Evolutionary conservation across 2,888 invertebrate species (phyloP), one percentile per base, ranked within the genome.

Genomic region (Apodemia zela): DNA sequence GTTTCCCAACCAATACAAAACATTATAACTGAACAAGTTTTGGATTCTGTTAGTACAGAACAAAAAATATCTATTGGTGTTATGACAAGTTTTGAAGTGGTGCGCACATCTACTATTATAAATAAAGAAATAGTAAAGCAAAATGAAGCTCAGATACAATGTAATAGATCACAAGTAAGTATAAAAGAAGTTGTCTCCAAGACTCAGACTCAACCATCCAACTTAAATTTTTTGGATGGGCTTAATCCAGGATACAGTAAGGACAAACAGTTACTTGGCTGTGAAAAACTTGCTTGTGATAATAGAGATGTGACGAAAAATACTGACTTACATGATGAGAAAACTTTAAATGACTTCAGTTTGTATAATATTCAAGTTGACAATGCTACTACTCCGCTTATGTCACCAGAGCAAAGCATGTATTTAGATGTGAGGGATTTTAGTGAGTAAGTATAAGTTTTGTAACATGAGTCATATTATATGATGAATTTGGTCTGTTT

Each of bases 51-150:
- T 72, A 78, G 72, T 79, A 80, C 84, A 66, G 84, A 80, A 67
- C 81, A 79, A 65, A 94, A 93, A 81, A 93, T 95, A 73, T 95
- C 95, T 0, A 94, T 95, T 63, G 95, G 95, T 65, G 93, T 95
- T 2, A 95, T 95, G 94, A 95, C 95, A 1, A 95, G 95, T 79
- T 94, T 95, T 79, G 95, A 95, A 84, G 93, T 95, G 75, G 86
- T 91, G 0, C 74, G 85, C 59, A 92, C 90, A 33, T 90, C 92
- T 15, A 92, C 89, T 35, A 79, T 90, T 15, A 86, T 89, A 6
- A 91, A 91, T 66, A 87, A 88, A 71, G 89, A 89, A 66, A 71
- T 84, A 49, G 68, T 86, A 3, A 85, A 81, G 68, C 78, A 85
- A 69, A 72, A 80, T 82, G 35, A 89, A 79, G 80, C 87, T 61